These are phyloP conservation scores for Hyphantria cunea DNA, from an alignment of 1,140 invertebrate species.

Conservation along the genomic window DNA sequence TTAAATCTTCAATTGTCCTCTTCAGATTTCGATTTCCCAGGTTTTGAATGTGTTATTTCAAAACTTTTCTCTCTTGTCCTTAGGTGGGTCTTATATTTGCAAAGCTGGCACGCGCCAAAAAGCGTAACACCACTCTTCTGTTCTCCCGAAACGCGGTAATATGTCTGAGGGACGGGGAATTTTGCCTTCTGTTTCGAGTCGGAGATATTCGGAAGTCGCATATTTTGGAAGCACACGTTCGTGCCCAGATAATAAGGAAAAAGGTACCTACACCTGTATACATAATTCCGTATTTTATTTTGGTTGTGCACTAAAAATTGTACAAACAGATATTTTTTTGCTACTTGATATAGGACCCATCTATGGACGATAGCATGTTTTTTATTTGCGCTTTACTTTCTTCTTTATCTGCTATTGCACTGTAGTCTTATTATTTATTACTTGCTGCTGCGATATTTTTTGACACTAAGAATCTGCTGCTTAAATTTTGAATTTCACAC, in stretches of 20 bases:
- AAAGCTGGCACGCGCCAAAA: conserved; percentile 81
- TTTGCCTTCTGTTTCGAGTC: conserved; percentile 80
- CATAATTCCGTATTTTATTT: conserved; percentile 26
- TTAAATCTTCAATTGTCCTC: background rate
- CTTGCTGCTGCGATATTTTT: background rate
- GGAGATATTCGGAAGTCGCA: conserved; percentile 82
- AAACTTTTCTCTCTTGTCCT: conserved; percentile 73
- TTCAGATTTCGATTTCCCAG: conserved; percentile 41
- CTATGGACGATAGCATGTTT: conserved; percentile 28
- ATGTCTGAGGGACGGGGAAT: conserved; percentile 79
- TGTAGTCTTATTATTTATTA: background rate
- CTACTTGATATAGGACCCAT: conserved; percentile 28
- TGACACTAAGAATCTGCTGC: background rate
- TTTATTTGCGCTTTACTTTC: conserved; percentile 20
- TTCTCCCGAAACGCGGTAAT: conserved; percentile 80
- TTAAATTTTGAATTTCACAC: too few relatives aligned
- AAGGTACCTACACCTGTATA: conserved; percentile 59
- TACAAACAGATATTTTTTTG: conserved; percentile 15
- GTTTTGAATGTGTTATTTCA: conserved; percentile 52
- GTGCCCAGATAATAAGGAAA: conserved; percentile 80
- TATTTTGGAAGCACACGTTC: conserved; percentile 80
- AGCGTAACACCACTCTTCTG: conserved; percentile 79
- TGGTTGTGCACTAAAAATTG: conserved; percentile 31
- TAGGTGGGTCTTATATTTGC: conserved; percentile 83
- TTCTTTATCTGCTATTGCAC: conserved; percentile 10